A percentile compares a stretch with the other conserved stretches of the same genome.
phyloP scores from a whole-genome alignment of 2,888 invertebrate genomes.

The Synanthedon myopaeformis region DNA sequence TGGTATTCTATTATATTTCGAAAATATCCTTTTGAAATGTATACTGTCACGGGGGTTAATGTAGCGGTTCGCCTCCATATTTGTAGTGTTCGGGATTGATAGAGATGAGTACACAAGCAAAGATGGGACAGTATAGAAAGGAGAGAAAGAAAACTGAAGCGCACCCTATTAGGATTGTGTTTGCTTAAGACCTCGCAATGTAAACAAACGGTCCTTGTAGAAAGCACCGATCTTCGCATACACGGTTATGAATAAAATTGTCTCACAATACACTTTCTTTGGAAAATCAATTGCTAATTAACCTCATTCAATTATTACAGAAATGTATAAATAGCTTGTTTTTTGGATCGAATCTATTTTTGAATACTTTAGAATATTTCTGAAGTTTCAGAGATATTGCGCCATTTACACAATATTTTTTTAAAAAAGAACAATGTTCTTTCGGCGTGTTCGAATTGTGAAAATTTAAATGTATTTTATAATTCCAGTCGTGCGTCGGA shows the following conservation, averaged over 20 bases:
- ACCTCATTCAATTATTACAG: too few species aligned
- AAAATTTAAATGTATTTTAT: too few species aligned
- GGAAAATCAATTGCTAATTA: too few species aligned
- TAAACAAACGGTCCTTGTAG: conserved; percentile 2
- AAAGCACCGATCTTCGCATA: not conserved
- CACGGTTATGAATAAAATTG: not conserved
- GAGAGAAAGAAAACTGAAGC: conserved; percentile 30
- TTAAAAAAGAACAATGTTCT: too few species aligned
- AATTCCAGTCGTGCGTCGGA: too few species aligned
- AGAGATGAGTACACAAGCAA: conserved; percentile 13
- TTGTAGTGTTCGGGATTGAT: conserved; percentile 3
- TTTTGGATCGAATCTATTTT: too few species aligned
- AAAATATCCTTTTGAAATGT: not conserved
- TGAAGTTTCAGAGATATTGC: too few species aligned
- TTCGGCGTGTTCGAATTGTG: too few species aligned
- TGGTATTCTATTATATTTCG: not conserved
- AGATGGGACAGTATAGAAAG: conserved; percentile 10
- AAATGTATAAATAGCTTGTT: too few species aligned
- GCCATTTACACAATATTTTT: too few species aligned
- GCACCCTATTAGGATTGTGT: conserved; percentile 31
- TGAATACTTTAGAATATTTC: too few species aligned
- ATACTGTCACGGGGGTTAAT: not conserved
- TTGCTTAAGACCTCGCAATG: conserved; percentile 12
- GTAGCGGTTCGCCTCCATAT: not conserved
- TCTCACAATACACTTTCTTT: too few species aligned